phyloP scores from a whole-genome alignment of 2,797 vertebrate species.

The Nyctibius grandis region DNA sequence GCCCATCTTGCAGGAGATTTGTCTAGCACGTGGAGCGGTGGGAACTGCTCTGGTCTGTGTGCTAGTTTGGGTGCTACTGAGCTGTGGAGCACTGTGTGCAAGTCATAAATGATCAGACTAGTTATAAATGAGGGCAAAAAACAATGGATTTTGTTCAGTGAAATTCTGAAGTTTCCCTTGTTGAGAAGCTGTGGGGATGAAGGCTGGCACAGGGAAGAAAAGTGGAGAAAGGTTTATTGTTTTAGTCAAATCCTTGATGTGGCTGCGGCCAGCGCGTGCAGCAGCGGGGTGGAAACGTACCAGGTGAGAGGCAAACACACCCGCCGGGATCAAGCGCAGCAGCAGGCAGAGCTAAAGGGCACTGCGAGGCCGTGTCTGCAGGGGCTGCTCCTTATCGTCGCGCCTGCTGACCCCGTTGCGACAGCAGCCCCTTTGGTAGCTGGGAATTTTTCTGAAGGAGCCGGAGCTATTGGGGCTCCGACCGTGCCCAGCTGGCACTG shows the following conservation, averaged over 20 bases:
- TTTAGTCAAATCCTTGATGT: background rate
- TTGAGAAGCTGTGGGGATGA: background rate
- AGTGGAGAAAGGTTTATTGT: background rate
- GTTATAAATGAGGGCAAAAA: background rate
- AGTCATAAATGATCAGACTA: background rate
- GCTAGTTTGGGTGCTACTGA: background rate
- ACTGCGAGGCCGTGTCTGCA: background rate
- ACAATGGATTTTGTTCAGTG: background rate
- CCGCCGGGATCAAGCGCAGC: background rate
- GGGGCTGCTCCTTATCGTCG: background rate
- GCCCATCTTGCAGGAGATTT: background rate
- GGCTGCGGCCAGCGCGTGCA: background rate
- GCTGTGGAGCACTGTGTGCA: background rate
- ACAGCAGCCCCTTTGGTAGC: background rate
- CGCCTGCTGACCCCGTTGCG: background rate
- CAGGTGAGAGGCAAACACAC: background rate
- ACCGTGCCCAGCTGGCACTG: background rate
- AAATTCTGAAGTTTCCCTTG: background rate
- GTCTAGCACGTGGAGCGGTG: background rate
- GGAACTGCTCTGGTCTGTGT: background rate
- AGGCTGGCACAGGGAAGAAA: background rate
- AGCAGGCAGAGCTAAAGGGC: background rate
- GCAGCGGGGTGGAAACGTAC: background rate
- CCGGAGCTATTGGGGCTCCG: rapidly evolving
- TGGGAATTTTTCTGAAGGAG: background rate